Percentiles rank a stretch among this genome's conserved stretches.
phyloP scores from a whole-genome alignment of 2,113 vertebrate genomes.

The Sus scrofa region DNA sequence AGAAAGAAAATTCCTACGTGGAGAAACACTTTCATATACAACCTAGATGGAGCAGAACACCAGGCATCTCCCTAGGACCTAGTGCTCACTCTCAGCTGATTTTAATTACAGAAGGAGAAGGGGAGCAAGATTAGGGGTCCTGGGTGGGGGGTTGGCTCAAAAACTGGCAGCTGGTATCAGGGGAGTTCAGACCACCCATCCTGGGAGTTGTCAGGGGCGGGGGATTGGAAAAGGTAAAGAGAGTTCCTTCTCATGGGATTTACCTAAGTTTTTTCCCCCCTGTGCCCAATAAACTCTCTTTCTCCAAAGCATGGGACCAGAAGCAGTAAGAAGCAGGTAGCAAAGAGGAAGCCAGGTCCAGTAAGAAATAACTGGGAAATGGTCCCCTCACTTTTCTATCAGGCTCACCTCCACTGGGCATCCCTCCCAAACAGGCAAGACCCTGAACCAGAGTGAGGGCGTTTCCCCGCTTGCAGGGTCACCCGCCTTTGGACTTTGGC shows the following conservation, averaged over 20 bases:
- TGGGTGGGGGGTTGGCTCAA: not conserved
- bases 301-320: not conserved
- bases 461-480: rapidly evolving
- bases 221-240: not conserved
- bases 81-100: not conserved
- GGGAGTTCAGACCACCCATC: not conserved
- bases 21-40: not conserved
- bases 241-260: not conserved
- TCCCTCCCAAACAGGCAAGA: not conserved
- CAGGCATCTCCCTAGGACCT: not conserved
- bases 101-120: not conserved
- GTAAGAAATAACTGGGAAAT: not conserved
- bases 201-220: rapidly evolving
- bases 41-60: not conserved
- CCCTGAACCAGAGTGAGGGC: not conserved
- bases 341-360: not conserved
- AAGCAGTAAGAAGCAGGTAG: not conserved
- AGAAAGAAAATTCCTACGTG: not conserved
- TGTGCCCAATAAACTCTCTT: not conserved
- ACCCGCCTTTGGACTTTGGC: not conserved
- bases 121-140: not conserved
- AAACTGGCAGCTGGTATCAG: rapidly evolving
- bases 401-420: not conserved
- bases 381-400: not conserved
- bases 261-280: not conserved